Conservation (phyloP, 2,888 invertebrate genomes). For the Polydrusus tereticollis region DNA sequence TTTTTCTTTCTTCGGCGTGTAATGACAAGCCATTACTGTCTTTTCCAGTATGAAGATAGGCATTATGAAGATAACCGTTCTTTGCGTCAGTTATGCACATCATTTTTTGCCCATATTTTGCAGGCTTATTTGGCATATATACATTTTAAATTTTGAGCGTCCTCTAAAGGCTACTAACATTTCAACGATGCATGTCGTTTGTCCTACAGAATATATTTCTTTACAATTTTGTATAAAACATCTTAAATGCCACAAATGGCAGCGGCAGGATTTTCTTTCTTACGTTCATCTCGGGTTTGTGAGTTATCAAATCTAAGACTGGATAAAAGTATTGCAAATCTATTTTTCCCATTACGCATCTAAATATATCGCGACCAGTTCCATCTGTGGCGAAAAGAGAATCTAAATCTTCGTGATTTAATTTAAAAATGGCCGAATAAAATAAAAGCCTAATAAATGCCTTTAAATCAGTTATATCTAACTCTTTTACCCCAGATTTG, state of each 20-base stretch:
- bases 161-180: slow-evolving; percentile 15
- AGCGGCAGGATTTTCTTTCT: neutral
- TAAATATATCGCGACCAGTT: no score
- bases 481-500: neutral
- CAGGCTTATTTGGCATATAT: slow-evolving; percentile 23
- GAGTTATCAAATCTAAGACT: neutral
- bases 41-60: slow-evolving; percentile 56
- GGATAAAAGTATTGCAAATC: neutral
- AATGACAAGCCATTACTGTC: slow-evolving; percentile 54
- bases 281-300: neutral
- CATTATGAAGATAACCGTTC: slow-evolving; percentile 53
- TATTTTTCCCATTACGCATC: neutral
- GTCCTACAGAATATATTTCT: neutral
- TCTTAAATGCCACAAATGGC: neutral
- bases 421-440: slow-evolving; percentile 22
- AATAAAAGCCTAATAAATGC: slow-evolving; percentile 4
- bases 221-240: slow-evolving; percentile 3
- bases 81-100: slow-evolving; percentile 55
- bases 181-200: no score
- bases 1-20: slow-evolving; percentile 52
- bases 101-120: slow-evolving; percentile 23
- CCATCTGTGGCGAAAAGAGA: slow-evolving; percentile 25
- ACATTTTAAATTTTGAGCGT: slow-evolving; percentile 6
- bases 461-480: no score
- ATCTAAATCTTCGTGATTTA: slow-evolving; percentile 23